Base-by-base conservation (phyloP, 1,140 invertebrate species). In the Manduca sexta region DNA sequence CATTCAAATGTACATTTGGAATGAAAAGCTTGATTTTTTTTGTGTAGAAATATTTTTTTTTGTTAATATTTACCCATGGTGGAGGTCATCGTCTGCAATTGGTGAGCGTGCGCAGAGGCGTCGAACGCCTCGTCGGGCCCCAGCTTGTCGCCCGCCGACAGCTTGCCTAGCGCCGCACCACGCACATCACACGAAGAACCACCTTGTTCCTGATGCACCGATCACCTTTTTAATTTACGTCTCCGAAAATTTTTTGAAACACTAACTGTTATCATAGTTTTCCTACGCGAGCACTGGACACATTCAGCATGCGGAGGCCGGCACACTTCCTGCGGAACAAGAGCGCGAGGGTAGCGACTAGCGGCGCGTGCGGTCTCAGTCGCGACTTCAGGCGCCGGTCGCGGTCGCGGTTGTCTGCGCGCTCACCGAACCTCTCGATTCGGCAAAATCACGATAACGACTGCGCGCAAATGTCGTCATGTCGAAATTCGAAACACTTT, bases 401-500 rank as follows among this genome's bases (percentile, higher is more conserved):
- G 21, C n/a, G n/a, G n/a, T 62, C 51, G 60, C 58, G 57, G 50
- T 51, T 50, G 64, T 52, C 56, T 64, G 67, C 68, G 74, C 71
- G 65, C 62, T 72, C 65, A 60, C 62, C 65, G 72, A 81, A 77
- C 79, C 74, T 82, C 79, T 83, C 64, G 79, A 77, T 85, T 85
- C 79, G 82, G 79, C 82, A 80, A 80, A 85, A 76, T 77, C 79
- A 79, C 82, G 82, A 85, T 85, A 85, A 85, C 79, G 77, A 84
- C 81, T 84, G 81, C 72, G 77, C 81, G 76, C 79, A 64, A 84
- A 84, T 83, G 79, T 83, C 76, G 81, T 83, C 79, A 84, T 80
- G 81, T 72, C 81, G 81, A 84, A 84, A 84, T 84, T 84, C 77
- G 81, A 84, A 84, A 84, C 75, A 84, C 81, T 84, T 84, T 84